Evolutionary conservation across 37 sponge, comb jelly and placozoan genomes (phyloP), one percentile per base, ranked within the genome.

Genomic region (Amphimedon queenslandica): DNA sequence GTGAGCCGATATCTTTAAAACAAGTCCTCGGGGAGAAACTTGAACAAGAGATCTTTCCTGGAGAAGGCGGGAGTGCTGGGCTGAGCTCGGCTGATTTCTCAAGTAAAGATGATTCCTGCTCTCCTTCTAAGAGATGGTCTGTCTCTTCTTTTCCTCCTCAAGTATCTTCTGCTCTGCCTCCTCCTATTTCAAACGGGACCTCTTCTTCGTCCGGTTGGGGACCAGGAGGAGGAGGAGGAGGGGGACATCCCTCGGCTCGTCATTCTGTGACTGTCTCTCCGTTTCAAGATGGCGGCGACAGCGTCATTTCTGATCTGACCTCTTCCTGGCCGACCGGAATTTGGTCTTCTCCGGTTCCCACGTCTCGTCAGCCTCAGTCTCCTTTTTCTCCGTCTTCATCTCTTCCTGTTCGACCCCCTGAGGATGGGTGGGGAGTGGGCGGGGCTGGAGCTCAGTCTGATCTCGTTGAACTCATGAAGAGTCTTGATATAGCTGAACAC

Each of bases 401-500:
- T 25, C 61, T 25, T 6, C 61, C 61, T 60, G 28, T 6, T 6
- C 61, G 21, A 60, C 5, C 21, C 5, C 27, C 5, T 60, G 73
- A 64, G 47, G 23, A 11, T 11, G 33, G 58, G 23, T 37, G 39
- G 16, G 36, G 73, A 27, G 23, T 5, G 21, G 23, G 27, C 5
- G 53, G 53, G 8, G 38, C 11, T 0, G 56, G 36, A 1, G 8
- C 53, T 47, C 53, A 8, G 13, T 47, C 53, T 47, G 85, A 77
- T 25, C 63, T 84, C n/a, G 58, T 47, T 18, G 67, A 78, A 21
- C 58, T 84, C 4, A 73, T 84, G 85, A 84, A 72, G 61, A 77
- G 79, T 41, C 47, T 84, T 61, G 79, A 84, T 63, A 84, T 84
- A 33, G 40, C 69, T 5, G 85, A 84, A 31, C 85, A 84, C 43